Base-by-base conservation (phyloP, 2,797 vertebrate species). In the Acipenser transmontanus region DNA sequence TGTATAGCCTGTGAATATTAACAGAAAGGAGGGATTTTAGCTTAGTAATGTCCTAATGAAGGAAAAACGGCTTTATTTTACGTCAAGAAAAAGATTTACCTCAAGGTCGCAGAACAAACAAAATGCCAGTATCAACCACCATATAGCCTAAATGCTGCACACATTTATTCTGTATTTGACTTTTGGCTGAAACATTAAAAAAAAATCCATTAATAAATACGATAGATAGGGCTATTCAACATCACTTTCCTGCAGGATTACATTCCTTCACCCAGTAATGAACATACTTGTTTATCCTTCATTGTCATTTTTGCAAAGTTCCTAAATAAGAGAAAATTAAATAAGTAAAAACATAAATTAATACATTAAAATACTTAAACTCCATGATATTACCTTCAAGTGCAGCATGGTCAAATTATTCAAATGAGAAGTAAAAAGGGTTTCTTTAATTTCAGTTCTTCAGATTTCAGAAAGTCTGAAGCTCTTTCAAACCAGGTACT, bases 401-500 rank as follows among this genome's bases (percentile, higher is more conserved):
- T 34, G 3, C 34, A 34, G 4, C 34, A 34, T 34, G 34, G 34
- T 34, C 34, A 34, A 34, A 34, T 34, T 34, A 34, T 9, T 54
- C 51, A 54, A 52, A 9, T 2, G 51, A 54, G 51, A 7, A 54
- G 51, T 8, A 54, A 34, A n/a, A 54, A 54, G 51, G 20, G 1
- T 34, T 34, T 34, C 34, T 34, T 34, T 34, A 34, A 34, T 34
- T 34, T 34, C 34, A 34, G 0, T 2, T 76, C 63, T 1, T 80
- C 70, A n/a, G 74, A 1, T 0, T 48, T 80, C 65, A 91, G 48
- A 77, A 89, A 81, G 0, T 56, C 57, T 52, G 73, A 72, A 1
- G 83, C 72, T 71, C 79, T 86, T 77, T 88, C 87, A 82, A 93
- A 90, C 93, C 78, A 94, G 72, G 89, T 94, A 69, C 71, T 82